Evolutionary conservation across 1,140 invertebrate species (phyloP).

Genomic region (Bombus pascuorum): DNA sequence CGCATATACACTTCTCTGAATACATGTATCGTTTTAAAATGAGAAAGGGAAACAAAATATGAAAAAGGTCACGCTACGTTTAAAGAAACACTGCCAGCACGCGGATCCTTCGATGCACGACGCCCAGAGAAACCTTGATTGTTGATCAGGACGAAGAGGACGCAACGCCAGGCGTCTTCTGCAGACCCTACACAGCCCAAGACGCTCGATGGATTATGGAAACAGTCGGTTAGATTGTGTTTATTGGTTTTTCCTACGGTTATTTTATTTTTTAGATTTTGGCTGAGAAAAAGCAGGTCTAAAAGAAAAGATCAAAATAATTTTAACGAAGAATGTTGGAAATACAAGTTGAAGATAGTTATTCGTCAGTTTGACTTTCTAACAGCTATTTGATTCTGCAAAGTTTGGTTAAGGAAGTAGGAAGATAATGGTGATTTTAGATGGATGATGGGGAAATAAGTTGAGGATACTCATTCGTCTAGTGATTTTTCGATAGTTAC

Average conservation of each 20-base stretch:
- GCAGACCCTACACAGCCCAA: constrained; percentile 24
- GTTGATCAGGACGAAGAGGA: constrained; percentile 22
- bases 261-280: background rate
- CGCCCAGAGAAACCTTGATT: constrained; percentile 10
- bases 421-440: background rate
- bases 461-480: too few relatives aligned
- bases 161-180: constrained; percentile 16
- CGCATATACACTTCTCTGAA: constrained; percentile 19
- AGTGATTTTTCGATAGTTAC: too few relatives aligned
- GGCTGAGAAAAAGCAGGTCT: too few relatives aligned
- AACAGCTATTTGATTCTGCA: background rate
- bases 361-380: background rate
- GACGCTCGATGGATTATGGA: constrained; percentile 1
- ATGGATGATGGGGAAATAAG: background rate
- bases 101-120: constrained; percentile 57
- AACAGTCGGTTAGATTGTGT: background rate
- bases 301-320: background rate
- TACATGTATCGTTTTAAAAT: constrained; percentile 39
- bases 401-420: background rate
- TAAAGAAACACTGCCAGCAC: constrained; percentile 67
- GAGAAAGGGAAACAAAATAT: constrained; percentile 1
- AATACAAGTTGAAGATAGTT: background rate
- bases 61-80: constrained; percentile 53
- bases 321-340: background rate
- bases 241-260: background rate